phyloP scores from a whole-genome alignment of 2,113 vertebrate species.

The Antennarius striatus region DNA sequence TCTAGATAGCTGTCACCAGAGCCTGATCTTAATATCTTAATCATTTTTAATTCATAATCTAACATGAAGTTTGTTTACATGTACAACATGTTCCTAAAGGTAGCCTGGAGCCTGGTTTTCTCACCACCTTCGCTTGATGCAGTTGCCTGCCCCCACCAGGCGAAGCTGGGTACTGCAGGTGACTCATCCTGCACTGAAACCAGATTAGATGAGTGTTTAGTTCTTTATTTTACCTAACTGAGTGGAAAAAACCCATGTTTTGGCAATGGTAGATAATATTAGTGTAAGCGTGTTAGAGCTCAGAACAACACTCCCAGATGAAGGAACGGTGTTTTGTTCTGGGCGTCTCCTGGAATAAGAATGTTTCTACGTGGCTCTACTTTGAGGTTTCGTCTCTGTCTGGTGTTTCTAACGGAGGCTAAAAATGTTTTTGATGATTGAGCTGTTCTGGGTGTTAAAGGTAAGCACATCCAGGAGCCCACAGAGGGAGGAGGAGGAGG shows the following conservation, averaged over 20 bases:
- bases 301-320: background rate
- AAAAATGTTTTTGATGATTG: conserved; percentile 51
- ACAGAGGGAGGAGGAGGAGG: conserved; percentile 5
- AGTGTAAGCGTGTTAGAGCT: background rate
- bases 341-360: background rate
- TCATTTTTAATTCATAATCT: conserved; percentile 34
- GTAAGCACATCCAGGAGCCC: conserved; percentile 35
- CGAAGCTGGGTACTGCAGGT: conserved; percentile 46
- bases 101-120: conserved; percentile 21
- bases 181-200: conserved; percentile 10
- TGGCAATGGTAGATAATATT: background rate
- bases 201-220: background rate
- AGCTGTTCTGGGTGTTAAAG: conserved; percentile 38
- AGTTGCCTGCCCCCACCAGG: conserved; percentile 67
- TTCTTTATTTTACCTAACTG: background rate
- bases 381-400: conserved; percentile 25
- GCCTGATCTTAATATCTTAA: conserved; percentile 18
- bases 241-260: background rate
- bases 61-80: conserved; percentile 20
- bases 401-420: conserved; percentile 23
- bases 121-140: conserved; percentile 37
- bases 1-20: conserved; percentile 19
- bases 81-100: conserved; percentile 24
- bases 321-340: background rate
- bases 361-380: background rate